phyloP scores from a whole-genome alignment of 2,797 vertebrate genomes.

The Chromis chromis region DNA sequence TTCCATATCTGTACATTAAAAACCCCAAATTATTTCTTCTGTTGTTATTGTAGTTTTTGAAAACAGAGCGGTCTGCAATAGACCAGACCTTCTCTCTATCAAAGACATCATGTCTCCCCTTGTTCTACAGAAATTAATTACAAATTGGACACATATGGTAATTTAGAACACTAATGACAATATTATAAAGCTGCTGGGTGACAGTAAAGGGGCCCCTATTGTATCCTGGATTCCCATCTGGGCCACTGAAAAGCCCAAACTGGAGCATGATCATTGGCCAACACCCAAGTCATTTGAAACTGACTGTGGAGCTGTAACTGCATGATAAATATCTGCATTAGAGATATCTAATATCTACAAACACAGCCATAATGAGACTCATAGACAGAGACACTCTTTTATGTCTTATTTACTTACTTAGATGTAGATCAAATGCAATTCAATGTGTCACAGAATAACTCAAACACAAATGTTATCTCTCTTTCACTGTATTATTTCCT shows the following conservation, averaged over 20 bases:
- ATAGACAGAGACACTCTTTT: no score
- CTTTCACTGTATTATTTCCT: no score
- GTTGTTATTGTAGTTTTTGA: not conserved
- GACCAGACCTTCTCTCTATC: not conserved
- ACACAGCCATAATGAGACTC: no score
- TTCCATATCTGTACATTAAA: not conserved
- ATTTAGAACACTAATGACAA: conserved; percentile 86
- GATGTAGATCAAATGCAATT: no score
- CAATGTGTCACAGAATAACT: no score
- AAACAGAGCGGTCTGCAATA: not conserved
- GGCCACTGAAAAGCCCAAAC: conserved; percentile 87
- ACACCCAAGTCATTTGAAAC: conserved; percentile 83
- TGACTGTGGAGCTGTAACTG: conserved; percentile 82
- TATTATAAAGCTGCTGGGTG: conserved; percentile 78
- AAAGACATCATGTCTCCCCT: conserved; percentile 16
- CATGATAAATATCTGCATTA: conserved; percentile 82
- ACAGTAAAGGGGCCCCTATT: conserved; percentile 65
- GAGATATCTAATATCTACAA: conserved; percentile 48
- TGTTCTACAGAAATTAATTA: conserved; percentile 59
- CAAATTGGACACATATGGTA: conserved; percentile 82
- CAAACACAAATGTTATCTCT: no score
- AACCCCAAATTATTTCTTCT: not conserved
- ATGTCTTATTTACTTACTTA: no score
- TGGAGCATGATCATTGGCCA: conserved; percentile 83
- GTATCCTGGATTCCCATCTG: conserved; percentile 88